These are phyloP conservation scores for Brachyptera risi DNA, from an alignment of 2,888 invertebrate species.

Conservation along the genomic window DNA sequence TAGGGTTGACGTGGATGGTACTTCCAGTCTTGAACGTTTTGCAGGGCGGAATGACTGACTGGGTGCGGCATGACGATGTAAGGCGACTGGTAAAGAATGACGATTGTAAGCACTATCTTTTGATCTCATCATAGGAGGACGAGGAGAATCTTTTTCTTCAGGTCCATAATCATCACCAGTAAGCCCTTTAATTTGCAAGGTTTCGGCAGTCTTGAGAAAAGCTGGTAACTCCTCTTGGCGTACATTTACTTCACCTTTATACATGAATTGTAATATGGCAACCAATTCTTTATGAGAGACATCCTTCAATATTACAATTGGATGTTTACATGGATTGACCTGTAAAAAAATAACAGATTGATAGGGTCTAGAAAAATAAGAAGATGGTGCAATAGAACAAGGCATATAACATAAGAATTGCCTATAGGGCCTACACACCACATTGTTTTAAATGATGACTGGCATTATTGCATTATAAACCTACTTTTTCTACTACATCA, in stretches of 20 bases:
- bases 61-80: background rate
- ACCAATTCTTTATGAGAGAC: conserved; percentile 65
- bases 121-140: background rate
- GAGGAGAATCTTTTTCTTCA: background rate
- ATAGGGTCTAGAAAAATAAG: too few relatives aligned
- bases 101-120: background rate
- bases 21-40: background rate
- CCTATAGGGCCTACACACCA: too few relatives aligned
- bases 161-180: conserved; percentile 45
- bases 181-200: conserved; percentile 66
- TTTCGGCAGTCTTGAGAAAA: conserved; percentile 68
- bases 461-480: too few relatives aligned
- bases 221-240: conserved; percentile 67
- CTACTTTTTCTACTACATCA: too few relatives aligned
- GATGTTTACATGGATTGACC: conserved; percentile 40
- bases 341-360: conserved; percentile 28
- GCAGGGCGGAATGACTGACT: background rate
- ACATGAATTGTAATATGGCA: conserved; percentile 68
- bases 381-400: too few relatives aligned
- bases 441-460: too few relatives aligned
- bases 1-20: conserved; percentile 1
- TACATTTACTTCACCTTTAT: conserved; percentile 67
- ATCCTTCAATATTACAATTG: conserved; percentile 61
- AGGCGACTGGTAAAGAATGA: background rate
- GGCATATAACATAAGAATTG: too few relatives aligned